A percentile compares a stretch with the other conserved stretches of the same genome.
These are phyloP conservation scores for Catharus minimus DNA, from an alignment of 2,113 vertebrate species.

Conservation along the genomic window DNA sequence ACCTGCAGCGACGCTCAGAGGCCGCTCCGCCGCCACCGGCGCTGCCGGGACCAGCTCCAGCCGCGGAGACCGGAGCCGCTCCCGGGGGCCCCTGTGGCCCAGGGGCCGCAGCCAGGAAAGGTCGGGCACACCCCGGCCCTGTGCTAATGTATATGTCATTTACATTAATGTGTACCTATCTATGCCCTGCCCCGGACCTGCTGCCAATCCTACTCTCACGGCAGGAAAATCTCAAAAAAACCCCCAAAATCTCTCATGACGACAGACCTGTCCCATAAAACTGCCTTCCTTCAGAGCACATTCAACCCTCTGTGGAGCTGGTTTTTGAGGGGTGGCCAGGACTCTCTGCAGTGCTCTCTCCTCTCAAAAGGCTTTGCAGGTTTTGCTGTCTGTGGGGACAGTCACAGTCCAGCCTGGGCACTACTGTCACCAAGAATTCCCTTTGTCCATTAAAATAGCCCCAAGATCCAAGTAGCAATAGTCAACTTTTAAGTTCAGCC, in stretches of 20 bases:
- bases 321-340: background rate
- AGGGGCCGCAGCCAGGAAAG: background rate
- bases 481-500: background rate
- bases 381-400: background rate
- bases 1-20: background rate
- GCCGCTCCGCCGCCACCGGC: background rate
- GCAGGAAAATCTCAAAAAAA: background rate
- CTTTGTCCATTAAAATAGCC: background rate
- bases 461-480: background rate
- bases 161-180: background rate
- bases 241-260: rapidly evolving
- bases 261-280: background rate
- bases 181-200: background rate
- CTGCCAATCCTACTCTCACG: background rate
- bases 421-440: rapidly evolving
- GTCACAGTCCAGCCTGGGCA: background rate
- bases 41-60: background rate
- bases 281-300: background rate
- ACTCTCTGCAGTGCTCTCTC: background rate
- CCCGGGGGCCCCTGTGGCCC: background rate
- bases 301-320: rapidly evolving
- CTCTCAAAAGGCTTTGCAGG: background rate
- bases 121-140: background rate
- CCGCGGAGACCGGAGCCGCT: background rate
- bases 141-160: background rate